A percentile compares a stretch with the other conserved stretches of the same genome.
phyloP scores from a whole-genome alignment of 2,113 vertebrate species.

The Pholis gunnellus region DNA sequence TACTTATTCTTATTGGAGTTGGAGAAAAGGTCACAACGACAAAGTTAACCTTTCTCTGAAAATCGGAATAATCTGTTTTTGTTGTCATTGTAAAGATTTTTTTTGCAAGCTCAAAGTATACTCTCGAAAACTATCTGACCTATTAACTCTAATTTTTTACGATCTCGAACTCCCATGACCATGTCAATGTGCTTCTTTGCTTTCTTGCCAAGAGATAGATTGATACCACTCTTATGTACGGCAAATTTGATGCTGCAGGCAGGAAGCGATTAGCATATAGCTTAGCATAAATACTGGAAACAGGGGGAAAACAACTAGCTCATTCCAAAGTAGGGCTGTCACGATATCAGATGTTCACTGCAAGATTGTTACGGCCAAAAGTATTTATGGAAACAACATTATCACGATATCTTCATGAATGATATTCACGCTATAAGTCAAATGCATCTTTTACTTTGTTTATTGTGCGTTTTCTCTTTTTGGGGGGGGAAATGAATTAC shows the following conservation, averaged over 20 bases:
- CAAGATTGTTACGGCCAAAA: no score
- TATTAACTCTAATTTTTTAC: no score
- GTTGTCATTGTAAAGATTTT: background rate
- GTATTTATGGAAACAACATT: no score
- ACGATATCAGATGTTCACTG: no score
- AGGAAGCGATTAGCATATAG: no score
- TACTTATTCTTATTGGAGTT: background rate
- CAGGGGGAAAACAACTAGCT: background rate
- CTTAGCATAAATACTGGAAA: background rate
- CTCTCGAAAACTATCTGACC: background rate
- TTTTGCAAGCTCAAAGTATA: background rate
- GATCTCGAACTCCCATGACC: background rate
- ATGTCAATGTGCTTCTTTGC: background rate
- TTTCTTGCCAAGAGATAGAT: no score
- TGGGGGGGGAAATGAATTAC: no score
- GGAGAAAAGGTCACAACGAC: conserved; percentile 6
- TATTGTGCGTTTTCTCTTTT: background rate
- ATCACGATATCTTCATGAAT: background rate
- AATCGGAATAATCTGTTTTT: no score
- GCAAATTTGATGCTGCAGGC: no score
- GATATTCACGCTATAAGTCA: background rate
- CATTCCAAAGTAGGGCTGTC: no score
- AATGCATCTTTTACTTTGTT: background rate
- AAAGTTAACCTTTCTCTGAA: background rate
- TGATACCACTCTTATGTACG: no score